Evolutionary conservation across 2,113 vertebrate species (phyloP), one percentile per base, ranked within the genome.

Genomic region (Emydura subglobosa): DNA sequence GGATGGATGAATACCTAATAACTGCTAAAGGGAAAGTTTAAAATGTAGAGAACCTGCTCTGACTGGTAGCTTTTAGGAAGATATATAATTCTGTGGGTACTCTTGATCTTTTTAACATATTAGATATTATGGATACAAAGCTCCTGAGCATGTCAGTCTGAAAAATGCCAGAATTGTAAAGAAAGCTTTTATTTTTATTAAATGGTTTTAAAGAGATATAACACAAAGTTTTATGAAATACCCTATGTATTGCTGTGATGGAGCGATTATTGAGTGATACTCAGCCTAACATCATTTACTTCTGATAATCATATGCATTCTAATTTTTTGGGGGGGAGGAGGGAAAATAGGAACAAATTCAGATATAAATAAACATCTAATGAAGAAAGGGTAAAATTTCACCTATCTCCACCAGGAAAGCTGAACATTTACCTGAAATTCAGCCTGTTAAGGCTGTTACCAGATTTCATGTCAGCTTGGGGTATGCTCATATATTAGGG

Each of bases 51-150:
- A 29, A 10, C 68, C 24, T 89, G 54, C 6, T 83, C 6, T 82
- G 31, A 87, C 55, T 95, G 59, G 61, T 89, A 90, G n/a, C 2
- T 83, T 92, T 39, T 95, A 79, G 87, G 88, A 90, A 76, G 6
- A 51, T 83, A 82, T 31, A n/a, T 16, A 65, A 79, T 79, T 83
- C 85, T 49, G 6, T 76, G 59, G 54, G 42, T 76, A 68, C 8
- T 81, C 27, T 91, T 10, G 13, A n/a, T 91, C 86, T 92, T 92
- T 10, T 29, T 74, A 82, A 87, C 44, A 11, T 4, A n/a, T 17
- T 49, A 61, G 55, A 72, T 4, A 79, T 4, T 81, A 53, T 82
- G 21, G 13, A 25, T 55, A 9, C 54, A 25, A 4, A 22, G 9
- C 22, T 89, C 19, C 90, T 24, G 79, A 79, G 50, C 88, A 79